Evolutionary conservation across 2,113 vertebrate species (phyloP).

Genomic region (Myxocyprinus asiaticus): DNA sequence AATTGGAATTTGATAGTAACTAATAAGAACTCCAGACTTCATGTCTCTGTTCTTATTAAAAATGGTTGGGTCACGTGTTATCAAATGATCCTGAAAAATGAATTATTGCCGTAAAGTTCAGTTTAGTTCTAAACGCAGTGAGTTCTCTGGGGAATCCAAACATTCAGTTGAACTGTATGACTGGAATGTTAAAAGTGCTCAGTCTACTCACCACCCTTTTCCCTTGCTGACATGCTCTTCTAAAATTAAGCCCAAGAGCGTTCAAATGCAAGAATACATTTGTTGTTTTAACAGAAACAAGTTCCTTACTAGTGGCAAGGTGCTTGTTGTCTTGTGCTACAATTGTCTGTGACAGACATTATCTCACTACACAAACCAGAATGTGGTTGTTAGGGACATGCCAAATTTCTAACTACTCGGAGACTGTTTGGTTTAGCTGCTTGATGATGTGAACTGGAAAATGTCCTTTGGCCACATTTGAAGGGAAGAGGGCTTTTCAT

Average conservation of each 20-base stretch:
- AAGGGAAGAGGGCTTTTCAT: neutral
- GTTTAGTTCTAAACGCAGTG: slow-evolving; percentile 15
- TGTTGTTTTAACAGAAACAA: slow-evolving; percentile 26
- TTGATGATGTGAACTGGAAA: slow-evolving; percentile 7
- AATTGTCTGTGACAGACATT: neutral
- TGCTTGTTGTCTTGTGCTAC: neutral
- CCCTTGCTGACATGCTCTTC: slow-evolving; percentile 57
- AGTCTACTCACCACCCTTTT: slow-evolving; percentile 63
- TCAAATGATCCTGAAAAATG: slow-evolving; percentile 16
- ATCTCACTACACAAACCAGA: neutral
- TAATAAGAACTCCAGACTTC: neutral
- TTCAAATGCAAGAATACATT: slow-evolving; percentile 2
- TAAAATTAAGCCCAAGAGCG: slow-evolving; percentile 1
- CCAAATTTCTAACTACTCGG: slow-evolving; percentile 29
- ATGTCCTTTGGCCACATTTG: neutral
- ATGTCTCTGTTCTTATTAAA: neutral
- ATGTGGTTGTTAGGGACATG: neutral
- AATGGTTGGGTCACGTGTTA: neutral
- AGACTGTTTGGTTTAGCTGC: slow-evolving; percentile 11
- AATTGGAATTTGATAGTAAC: neutral
- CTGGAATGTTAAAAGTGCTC: slow-evolving; percentile 62
- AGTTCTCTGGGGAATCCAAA: slow-evolving; percentile 23
- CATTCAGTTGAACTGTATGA: slow-evolving; percentile 48
- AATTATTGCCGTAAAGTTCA: slow-evolving; percentile 6
- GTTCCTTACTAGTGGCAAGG: neutral